These are phyloP conservation scores for Crax fasciolata DNA, from an alignment of 2,797 vertebrate species.

Conservation along the genomic window DNA sequence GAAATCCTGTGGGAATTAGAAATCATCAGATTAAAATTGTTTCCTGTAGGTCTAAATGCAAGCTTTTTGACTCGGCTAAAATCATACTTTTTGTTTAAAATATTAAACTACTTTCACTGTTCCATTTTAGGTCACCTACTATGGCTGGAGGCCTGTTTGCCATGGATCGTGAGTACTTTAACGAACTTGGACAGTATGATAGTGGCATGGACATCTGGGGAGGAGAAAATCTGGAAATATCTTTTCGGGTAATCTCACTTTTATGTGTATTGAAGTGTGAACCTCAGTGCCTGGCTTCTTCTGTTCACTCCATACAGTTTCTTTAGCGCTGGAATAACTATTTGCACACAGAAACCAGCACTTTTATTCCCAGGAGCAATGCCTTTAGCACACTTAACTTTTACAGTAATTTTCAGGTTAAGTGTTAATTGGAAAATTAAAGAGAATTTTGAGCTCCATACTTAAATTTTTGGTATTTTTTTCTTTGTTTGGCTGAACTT, in stretches of 20 bases:
- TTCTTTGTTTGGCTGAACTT: neutral
- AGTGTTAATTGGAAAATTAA: neutral
- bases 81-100: neutral
- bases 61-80: neutral
- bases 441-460: neutral
- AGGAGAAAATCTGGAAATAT: slow-evolving; percentile 97
- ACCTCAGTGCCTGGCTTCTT: neutral
- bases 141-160: slow-evolving; percentile 98
- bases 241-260: slow-evolving; percentile 90
- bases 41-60: neutral
- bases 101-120: neutral
- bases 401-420: neutral
- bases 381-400: neutral
- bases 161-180: slow-evolving; percentile 94
- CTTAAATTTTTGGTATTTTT: neutral
- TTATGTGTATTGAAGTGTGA: neutral
- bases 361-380: neutral
- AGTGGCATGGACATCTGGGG: slow-evolving; percentile 99
- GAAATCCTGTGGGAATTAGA: neutral
- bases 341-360: neutral
- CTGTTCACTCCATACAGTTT: neutral
- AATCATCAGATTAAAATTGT: neutral
- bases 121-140: slow-evolving; percentile 90
- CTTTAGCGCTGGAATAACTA: neutral
- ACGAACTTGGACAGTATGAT: slow-evolving; percentile 94